Percentiles rank a stretch among this genome's conserved stretches.
phyloP scores from a whole-genome alignment of 2,797 vertebrate genomes.

The Nannoperca australis region DNA sequence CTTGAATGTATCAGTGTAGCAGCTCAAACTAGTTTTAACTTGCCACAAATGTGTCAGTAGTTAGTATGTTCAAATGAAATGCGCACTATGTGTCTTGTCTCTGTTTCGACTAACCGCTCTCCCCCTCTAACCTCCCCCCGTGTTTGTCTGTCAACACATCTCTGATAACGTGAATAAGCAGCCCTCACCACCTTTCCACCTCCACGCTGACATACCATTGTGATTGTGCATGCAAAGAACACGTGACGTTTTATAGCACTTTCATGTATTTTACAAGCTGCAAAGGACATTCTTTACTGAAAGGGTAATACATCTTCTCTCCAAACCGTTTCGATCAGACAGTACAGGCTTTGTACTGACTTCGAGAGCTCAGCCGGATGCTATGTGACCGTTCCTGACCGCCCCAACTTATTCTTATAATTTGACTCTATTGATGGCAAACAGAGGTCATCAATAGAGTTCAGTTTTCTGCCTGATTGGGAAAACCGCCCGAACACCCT shows the following conservation, averaged over 20 bases:
- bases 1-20: neutral
- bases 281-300: constrained; percentile 90
- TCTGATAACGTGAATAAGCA: constrained; percentile 54
- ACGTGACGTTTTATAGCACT: constrained; percentile 76
- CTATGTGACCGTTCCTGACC: constrained; percentile 55
- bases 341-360: constrained; percentile 54
- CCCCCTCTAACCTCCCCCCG: constrained; percentile 43
- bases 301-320: constrained; percentile 84
- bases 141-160: constrained; percentile 49
- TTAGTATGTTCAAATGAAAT: constrained; percentile 17
- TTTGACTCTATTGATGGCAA: constrained; percentile 67
- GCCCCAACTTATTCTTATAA: constrained; percentile 35
- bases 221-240: constrained; percentile 66
- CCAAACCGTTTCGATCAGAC: constrained; percentile 60
- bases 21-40: constrained; percentile 7
- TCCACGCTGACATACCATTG: constrained; percentile 40
- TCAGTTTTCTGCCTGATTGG: constrained; percentile 54
- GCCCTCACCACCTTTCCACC: constrained; percentile 43
- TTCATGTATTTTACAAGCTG: constrained; percentile 88
- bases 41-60: neutral
- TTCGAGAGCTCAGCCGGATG: constrained; percentile 56
- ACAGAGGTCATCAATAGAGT: constrained; percentile 57
- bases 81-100: constrained; percentile 51
- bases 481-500: constrained; percentile 43
- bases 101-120: constrained; percentile 56